Evolutionary conservation across 2,888 invertebrate species (phyloP).

Genomic region (Tiliacea citrago): DNA sequence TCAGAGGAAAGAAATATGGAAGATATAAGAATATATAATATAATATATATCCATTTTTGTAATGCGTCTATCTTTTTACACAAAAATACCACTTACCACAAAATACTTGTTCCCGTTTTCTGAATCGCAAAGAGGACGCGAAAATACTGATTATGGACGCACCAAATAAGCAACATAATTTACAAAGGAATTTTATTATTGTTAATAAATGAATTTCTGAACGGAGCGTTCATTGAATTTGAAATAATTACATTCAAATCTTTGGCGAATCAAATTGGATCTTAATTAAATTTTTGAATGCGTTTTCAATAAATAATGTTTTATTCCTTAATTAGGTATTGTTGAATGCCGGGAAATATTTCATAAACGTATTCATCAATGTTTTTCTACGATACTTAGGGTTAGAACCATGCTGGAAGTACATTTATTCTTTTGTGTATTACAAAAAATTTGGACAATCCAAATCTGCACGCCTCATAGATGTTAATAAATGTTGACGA

Average conservation of each 20-base stretch:
- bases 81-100: background rate
- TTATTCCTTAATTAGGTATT: background rate
- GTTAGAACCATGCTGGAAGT: no score
- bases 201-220: slow-evolving; percentile 4
- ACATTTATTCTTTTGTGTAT: no score
- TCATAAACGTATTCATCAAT: background rate
- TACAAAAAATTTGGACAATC: no score
- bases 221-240: slow-evolving; percentile 3
- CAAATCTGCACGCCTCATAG: no score
- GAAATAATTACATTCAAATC: slow-evolving; percentile 11
- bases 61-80: background rate
- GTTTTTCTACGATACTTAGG: background rate
- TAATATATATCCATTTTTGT: no score
- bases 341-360: background rate
- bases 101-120: background rate
- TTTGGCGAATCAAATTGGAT: slow-evolving; percentile 4
- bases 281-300: slow-evolving; percentile 20
- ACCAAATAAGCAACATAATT: background rate
- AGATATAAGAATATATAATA: no score
- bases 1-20: background rate
- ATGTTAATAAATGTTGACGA: no score
- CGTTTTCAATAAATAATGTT: background rate
- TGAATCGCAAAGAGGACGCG: background rate
- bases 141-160: background rate
- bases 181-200: slow-evolving; percentile 13